Base-by-base conservation (phyloP, 2,888 invertebrate genomes). In the Rhaphigaster nebulosa region DNA sequence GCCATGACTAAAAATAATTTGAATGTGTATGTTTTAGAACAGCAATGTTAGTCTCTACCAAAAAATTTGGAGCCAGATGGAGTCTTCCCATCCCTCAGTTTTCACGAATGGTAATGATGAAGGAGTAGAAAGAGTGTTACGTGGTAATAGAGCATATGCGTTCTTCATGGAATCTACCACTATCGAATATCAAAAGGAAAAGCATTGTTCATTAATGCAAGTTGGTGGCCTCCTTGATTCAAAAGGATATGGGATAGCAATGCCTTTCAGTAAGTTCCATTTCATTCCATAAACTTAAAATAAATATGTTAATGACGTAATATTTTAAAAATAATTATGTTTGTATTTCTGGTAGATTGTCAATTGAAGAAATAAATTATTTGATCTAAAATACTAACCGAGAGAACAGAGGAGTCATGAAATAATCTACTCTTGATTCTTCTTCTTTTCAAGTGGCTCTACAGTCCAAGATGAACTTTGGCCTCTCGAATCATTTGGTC, bases 91-190 rank as follows among this genome's bases (percentile, higher is more conserved):
- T 60, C 98, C 98, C 0, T 95, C 96, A 0, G 98, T 98, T 0
- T 98, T 98, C 94, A 96, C 97, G 20, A 95, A 95, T 91, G 96
- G 95, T 93, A 99, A 98, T 93, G 96, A 96, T 84, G 97, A 98
- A 93, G 99, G 99, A 0, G 96, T 98, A 0, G 97, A 98, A 26
- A 95, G 97, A 91, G 99, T 99, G 0, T 93, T 95, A 90, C 96
- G 96, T 94, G 96, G 96, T 80, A 97, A 97, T 93, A 95, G 95
- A 90, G 93, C 93, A 88, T 99, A 98, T 94, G 99, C 99, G 5
- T 99, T 97, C 94, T 95, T 99, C 87, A 99, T 99, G 98, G 99
- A 99, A 94, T 98, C 98, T 12, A 97, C 98, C 0, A 96, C 97
- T 1, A 96, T 99, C 92, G 99, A 99, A 94, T 99, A 98, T 94